These are phyloP conservation scores for Amazona vittata DNA, from an alignment of 2,113 vertebrate species.

Conservation along the genomic window DNA sequence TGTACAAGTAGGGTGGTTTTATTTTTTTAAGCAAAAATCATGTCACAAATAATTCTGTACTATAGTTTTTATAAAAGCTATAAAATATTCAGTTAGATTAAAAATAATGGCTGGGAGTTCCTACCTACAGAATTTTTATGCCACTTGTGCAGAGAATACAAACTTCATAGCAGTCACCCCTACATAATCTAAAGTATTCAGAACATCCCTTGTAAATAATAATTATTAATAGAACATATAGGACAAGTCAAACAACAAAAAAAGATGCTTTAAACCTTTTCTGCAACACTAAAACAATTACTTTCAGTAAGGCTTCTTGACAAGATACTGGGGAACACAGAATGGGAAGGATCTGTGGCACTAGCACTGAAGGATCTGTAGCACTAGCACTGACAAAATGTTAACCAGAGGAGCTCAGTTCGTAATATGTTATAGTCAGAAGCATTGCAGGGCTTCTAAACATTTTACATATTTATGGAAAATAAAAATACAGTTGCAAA, in stretches of 20 bases:
- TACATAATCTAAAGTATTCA: background rate
- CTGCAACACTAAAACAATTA: background rate
- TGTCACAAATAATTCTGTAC: background rate
- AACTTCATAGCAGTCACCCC: background rate
- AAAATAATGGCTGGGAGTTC: background rate
- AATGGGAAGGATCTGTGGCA: background rate
- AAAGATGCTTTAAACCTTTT: background rate
- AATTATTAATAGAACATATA: background rate
- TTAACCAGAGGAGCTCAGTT: background rate
- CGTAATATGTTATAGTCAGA: background rate
- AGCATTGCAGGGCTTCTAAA: background rate
- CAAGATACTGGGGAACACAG: background rate
- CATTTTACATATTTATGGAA: background rate
- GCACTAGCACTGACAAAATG: background rate
- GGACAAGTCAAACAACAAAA: background rate
- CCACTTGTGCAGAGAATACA: background rate
- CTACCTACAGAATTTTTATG: background rate
- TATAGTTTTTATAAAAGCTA: background rate
- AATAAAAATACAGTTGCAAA: background rate
- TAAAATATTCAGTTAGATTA: conserved; percentile 25
- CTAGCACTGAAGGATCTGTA: background rate
- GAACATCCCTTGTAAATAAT: background rate
- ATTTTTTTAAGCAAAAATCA: background rate
- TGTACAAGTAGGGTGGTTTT: background rate
- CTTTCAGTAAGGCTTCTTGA: background rate